A percentile compares a stretch with the other conserved stretches of the same genome.
Evolutionary conservation across 2,797 vertebrate genomes (phyloP).

Genomic region (Muscicapa striata): DNA sequence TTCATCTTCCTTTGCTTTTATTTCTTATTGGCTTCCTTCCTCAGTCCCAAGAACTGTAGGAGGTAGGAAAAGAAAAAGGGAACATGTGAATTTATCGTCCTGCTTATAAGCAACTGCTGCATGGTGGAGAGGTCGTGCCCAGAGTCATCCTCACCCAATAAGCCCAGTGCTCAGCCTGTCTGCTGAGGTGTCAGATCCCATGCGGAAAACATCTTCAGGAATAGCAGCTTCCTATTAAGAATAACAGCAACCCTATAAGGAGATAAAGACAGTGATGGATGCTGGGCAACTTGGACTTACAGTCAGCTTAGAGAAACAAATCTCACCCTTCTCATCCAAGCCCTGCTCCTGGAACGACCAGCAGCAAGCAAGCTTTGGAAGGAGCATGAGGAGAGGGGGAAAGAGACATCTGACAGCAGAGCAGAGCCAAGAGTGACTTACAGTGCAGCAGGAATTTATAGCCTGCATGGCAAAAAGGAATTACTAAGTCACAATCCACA

Average conservation of each 20-base stretch:
- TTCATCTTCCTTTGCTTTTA: neutral
- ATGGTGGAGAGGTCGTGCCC: accelerated
- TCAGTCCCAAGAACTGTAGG: neutral
- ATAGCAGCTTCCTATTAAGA: neutral
- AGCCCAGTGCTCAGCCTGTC: neutral
- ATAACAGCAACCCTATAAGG: neutral
- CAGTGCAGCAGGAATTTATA: neutral
- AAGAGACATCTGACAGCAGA: neutral
- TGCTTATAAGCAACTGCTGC: neutral
- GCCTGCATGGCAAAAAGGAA: neutral
- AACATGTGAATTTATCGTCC: neutral
- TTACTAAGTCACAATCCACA: neutral
- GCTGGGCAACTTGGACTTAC: neutral
- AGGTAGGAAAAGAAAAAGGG: neutral
- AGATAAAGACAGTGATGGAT: neutral
- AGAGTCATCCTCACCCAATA: neutral
- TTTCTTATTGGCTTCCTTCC: neutral
- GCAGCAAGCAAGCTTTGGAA: neutral
- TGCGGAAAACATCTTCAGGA: neutral
- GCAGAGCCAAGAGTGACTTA: neutral
- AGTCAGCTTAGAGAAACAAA: neutral
- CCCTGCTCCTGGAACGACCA: accelerated
- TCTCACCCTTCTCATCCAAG: neutral
- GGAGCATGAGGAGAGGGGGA: neutral
- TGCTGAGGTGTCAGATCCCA: neutral